A percentile compares a stretch with the other conserved stretches of the same genome.
These are phyloP conservation scores for Pediacus dermestoides DNA, from an alignment of 2,888 invertebrate species.

Conservation along the genomic window DNA sequence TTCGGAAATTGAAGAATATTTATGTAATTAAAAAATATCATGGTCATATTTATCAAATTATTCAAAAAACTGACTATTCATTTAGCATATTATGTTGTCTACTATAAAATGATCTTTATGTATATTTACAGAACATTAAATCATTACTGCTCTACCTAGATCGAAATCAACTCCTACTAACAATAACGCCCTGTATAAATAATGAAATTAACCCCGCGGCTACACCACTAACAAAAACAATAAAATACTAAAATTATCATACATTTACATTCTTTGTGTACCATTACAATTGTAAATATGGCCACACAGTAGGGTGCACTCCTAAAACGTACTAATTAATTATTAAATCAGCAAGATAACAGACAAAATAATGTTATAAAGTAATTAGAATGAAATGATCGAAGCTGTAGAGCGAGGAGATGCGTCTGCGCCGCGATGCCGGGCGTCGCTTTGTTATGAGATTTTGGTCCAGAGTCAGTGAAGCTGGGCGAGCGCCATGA, in stretches of 20 bases:
- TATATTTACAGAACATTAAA: no score
- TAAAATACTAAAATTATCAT: neutral
- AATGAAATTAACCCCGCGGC: no score
- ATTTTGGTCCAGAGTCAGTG: conserved; percentile 44
- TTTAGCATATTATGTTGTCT: no score
- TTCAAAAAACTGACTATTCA: no score
- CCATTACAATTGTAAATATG: conserved; percentile 2
- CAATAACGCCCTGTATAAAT: no score
- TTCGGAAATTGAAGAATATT: no score
- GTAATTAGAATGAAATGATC: conserved; percentile 34
- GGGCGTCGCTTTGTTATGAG: conserved; percentile 43
- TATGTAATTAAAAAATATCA: no score
- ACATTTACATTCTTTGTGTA: neutral
- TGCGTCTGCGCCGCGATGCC: conserved; percentile 39
- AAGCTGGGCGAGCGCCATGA: conserved; percentile 46
- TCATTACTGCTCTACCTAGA: no score
- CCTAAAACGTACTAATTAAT: conserved; percentile 3
- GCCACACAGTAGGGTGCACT: neutral
- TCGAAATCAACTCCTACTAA: no score
- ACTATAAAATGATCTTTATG: no score
- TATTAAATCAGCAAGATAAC: conserved; percentile 6
- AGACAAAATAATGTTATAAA: conserved; percentile 13
- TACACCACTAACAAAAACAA: neutral
- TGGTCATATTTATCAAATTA: no score
- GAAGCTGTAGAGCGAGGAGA: conserved; percentile 20